Evolutionary conservation across 2,797 vertebrate species (phyloP).

Genomic region (Vespertilio murinus): DNA sequence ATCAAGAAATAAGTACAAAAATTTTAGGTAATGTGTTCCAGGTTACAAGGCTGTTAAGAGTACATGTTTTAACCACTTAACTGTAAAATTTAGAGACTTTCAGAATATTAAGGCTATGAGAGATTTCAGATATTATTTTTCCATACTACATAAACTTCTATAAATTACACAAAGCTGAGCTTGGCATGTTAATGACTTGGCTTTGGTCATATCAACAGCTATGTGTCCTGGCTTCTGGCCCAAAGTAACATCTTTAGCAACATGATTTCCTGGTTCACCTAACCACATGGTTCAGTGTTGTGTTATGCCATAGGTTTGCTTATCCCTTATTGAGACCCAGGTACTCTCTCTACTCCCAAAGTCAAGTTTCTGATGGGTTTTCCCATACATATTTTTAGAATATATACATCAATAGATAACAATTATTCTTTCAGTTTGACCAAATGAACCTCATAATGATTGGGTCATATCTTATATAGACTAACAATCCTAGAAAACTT

Average conservation of each 20-base stretch:
- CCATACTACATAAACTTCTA: neutral
- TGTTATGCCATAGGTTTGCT: neutral
- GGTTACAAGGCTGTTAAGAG: neutral
- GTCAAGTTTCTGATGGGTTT: neutral
- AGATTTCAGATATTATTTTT: conserved; percentile 1
- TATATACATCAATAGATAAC: neutral
- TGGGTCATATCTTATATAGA: neutral
- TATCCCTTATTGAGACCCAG: neutral
- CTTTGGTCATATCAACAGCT: neutral
- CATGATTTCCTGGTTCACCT: neutral
- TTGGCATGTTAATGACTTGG: neutral
- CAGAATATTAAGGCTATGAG: neutral
- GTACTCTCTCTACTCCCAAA: neutral
- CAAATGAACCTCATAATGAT: neutral
- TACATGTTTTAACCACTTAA: neutral
- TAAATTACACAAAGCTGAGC: neutral
- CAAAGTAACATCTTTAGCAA: neutral
- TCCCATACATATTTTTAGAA: neutral
- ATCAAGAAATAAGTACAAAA: neutral
- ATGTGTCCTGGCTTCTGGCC: neutral
- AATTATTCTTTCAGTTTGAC: neutral
- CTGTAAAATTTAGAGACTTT: neutral
- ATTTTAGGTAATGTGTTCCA: neutral
- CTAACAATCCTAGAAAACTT: neutral
- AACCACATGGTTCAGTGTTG: neutral